Evolutionary conservation across 2,888 invertebrate genomes (phyloP).

Genomic region (Lissocephala sabroskyi): DNA sequence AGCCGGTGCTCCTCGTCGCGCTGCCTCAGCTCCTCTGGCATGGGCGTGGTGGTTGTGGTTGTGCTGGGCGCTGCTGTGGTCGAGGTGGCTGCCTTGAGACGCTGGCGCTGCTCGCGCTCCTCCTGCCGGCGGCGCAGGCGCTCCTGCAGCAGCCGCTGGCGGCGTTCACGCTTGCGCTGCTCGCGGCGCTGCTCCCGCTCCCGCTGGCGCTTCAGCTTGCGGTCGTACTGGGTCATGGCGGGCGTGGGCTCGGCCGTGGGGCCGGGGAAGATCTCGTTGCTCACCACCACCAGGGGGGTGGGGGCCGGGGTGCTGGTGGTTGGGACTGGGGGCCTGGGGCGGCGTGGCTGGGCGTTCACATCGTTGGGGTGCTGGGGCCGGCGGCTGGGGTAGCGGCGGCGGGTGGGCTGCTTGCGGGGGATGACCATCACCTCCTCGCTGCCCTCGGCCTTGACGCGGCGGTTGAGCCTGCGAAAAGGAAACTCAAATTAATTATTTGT

Average conservation of each 20-base stretch:
- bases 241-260: slow-evolving; percentile 8
- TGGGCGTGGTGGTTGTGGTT: slow-evolving; percentile 11
- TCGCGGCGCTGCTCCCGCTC: slow-evolving; percentile 53
- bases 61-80: too few species aligned
- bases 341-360: slow-evolving; percentile 41
- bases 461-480: slow-evolving; percentile 46
- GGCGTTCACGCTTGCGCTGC: slow-evolving; percentile 46
- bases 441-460: slow-evolving; percentile 61
- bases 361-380: slow-evolving; percentile 45
- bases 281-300: slow-evolving; percentile 7
- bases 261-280: slow-evolving; percentile 35
- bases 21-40: slow-evolving; percentile 15
- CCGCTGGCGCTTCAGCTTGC: slow-evolving; percentile 54
- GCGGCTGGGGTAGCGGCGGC: slow-evolving; percentile 24
- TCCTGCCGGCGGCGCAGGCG: slow-evolving; percentile 18
- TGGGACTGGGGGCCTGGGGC: slow-evolving; percentile 26
- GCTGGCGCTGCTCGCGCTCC: slow-evolving; percentile 7
- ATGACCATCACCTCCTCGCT: slow-evolving; percentile 65
- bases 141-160: slow-evolving; percentile 38
- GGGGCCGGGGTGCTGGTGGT: slow-evolving; percentile 19
- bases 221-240: slow-evolving; percentile 53
- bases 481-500: slow-evolving; percentile 14
- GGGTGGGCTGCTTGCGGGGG: slow-evolving; percentile 25
- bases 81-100: slow-evolving; percentile 22
- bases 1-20: slow-evolving; percentile 2